These are phyloP conservation scores for Drosophila funebris DNA, from an alignment of 1,140 invertebrate species.

Conservation along the genomic window DNA sequence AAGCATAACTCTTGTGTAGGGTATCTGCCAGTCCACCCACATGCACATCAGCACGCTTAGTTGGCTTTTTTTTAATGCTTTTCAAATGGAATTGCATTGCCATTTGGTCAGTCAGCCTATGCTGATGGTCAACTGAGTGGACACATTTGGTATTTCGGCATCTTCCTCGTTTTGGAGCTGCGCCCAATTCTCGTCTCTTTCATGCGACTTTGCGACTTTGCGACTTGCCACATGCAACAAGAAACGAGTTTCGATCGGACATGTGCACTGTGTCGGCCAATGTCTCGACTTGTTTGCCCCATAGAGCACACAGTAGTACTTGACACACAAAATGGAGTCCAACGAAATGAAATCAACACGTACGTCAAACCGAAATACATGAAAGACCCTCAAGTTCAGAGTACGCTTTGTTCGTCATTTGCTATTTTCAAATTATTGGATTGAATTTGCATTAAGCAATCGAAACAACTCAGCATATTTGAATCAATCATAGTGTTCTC, in stretches of 20 bases:
- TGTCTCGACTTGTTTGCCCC: neutral
- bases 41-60: neutral
- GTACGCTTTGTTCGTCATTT: neutral
- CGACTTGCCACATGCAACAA: neutral
- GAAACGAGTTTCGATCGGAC: conserved; percentile 3
- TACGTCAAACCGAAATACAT: neutral
- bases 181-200: conserved; percentile 11
- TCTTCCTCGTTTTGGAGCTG: conserved; percentile 32
- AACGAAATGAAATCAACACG: neutral
- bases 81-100: conserved; percentile 3
- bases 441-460: conserved; percentile 7
- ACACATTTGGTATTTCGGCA: neutral
- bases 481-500: neutral
- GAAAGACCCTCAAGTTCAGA: conserved; percentile 18
- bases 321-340: conserved; percentile 24
- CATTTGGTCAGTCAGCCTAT: conserved; percentile 13
- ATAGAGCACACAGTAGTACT: neutral
- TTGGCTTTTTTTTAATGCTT: neutral
- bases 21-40: neutral
- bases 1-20: neutral
- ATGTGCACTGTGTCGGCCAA: conserved; percentile 1
- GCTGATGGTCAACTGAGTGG: conserved; percentile 8
- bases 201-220: too few species aligned
- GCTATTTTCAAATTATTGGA: conserved; percentile 8
- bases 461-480: neutral